Conservation (phyloP, 2,888 invertebrate genomes). For the Hirtodrosophila duncani region DNA sequence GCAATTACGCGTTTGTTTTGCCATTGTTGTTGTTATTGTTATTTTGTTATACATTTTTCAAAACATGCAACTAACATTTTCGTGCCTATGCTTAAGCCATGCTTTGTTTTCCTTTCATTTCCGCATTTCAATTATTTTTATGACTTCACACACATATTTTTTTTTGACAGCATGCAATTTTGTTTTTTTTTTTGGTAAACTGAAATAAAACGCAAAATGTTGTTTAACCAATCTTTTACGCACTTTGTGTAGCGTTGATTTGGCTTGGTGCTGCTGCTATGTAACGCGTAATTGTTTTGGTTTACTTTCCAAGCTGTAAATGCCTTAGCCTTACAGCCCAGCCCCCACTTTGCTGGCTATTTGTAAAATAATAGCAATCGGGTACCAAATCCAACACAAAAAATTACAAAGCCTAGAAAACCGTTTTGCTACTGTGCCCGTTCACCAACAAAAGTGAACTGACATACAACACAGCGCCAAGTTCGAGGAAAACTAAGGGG, state of each 20-base stretch:
- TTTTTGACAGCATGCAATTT: background rate
- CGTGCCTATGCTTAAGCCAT: slow-evolving; percentile 20
- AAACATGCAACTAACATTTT: slow-evolving; percentile 53
- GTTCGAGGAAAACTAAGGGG: slow-evolving; percentile 20
- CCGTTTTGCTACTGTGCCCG: slow-evolving; percentile 9
- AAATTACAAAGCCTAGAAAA: slow-evolving; percentile 35
- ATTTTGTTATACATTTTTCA: slow-evolving; percentile 50
- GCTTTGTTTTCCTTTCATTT: slow-evolving; percentile 48
- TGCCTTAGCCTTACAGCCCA: slow-evolving; percentile 19
- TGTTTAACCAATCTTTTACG: slow-evolving; percentile 34
- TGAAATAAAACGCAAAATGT: slow-evolving; percentile 17
- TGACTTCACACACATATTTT: slow-evolving; percentile 12
- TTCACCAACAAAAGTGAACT: slow-evolving; percentile 64
- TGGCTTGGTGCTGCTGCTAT: slow-evolving; percentile 6
- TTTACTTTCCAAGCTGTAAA: slow-evolving; percentile 36
- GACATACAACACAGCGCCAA: slow-evolving; percentile 27
- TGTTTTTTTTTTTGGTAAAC: background rate
- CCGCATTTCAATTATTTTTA: slow-evolving; percentile 39
- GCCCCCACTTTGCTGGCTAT: slow-evolving; percentile 30
- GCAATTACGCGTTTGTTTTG: slow-evolving; percentile 73
- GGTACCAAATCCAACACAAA: slow-evolving; percentile 29
- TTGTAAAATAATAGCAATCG: slow-evolving; percentile 45
- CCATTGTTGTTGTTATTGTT: slow-evolving; percentile 52
- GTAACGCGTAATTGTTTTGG: slow-evolving; percentile 21
- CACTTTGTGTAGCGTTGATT: slow-evolving; percentile 46